Conservation (phyloP, 2,888 invertebrate genomes). For the Drosophila imparisetae region DNA sequence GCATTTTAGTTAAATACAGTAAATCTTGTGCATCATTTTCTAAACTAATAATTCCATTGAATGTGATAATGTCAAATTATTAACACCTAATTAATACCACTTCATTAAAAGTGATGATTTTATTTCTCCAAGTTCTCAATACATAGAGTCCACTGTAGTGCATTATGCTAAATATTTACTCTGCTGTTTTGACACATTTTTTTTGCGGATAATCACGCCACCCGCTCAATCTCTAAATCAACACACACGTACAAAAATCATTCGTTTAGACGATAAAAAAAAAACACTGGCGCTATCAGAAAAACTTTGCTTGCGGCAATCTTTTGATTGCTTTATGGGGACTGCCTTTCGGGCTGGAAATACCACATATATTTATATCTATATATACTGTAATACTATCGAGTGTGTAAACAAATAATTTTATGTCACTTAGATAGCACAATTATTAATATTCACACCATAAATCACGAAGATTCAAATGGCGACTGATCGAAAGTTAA, state of each 20-base stretch:
- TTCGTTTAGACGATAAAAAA: conserved; percentile 21
- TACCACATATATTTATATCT: conserved; percentile 1
- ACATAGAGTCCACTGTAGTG: conserved; percentile 2
- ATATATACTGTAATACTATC: background rate
- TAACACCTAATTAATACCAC: background rate
- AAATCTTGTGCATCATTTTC: background rate
- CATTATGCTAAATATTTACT: conserved; percentile 17
- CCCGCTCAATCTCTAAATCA: conserved; percentile 28
- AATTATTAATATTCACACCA: background rate
- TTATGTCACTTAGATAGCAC: conserved; percentile 12
- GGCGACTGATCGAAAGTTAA: background rate
- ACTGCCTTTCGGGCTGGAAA: conserved; percentile 20
- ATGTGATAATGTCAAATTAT: background rate
- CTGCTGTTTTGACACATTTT: background rate
- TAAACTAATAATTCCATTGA: background rate
- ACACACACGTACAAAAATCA: conserved; percentile 16
- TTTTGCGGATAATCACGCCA: conserved; percentile 51
- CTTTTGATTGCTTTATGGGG: conserved; percentile 30
- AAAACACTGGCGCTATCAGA: conserved; percentile 31
- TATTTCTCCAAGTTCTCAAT: background rate
- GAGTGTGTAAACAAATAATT: background rate
- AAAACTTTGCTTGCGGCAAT: conserved; percentile 39
- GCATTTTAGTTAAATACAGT: background rate
- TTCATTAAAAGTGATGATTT: background rate
- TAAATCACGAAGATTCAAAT: background rate